Conservation (phyloP, 2,888 invertebrate genomes). For the Steromphala cineraria region DNA sequence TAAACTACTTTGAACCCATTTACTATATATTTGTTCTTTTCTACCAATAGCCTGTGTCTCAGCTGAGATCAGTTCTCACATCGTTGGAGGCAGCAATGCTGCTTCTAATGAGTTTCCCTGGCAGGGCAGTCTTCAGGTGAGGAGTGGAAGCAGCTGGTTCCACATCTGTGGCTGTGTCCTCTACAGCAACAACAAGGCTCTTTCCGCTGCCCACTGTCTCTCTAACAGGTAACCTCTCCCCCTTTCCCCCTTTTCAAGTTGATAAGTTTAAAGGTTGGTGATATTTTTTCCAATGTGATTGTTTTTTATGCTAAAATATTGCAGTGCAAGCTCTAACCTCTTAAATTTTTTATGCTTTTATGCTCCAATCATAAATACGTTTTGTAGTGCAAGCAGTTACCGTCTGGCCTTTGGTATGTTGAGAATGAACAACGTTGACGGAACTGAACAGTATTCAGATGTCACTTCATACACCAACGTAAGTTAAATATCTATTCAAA, state of each 20-base stretch:
- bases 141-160: conserved; percentile 14
- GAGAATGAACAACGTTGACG: conserved; percentile 8
- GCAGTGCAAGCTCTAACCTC: no score
- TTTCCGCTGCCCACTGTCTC: conserved; percentile 37
- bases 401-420: conserved; percentile 3
- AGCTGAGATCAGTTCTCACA: not conserved
- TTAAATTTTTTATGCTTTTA: no score
- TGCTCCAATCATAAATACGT: no score
- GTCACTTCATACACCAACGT: not conserved
- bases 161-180: conserved; percentile 37
- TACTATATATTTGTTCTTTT: no score
- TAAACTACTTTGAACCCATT: no score
- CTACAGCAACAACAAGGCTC: conserved; percentile 16
- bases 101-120: conserved; percentile 22
- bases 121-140: conserved; percentile 23
- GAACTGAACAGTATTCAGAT: conserved; percentile 1
- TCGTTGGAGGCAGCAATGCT: conserved; percentile 24
- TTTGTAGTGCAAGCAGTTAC: not conserved
- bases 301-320: no score
- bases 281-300: no score
- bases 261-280: no score
- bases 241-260: no score
- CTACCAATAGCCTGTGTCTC: not conserved
- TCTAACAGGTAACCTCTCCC: not conserved
- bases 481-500: no score